These are phyloP conservation scores for Gobiocypris rarus DNA, from an alignment of 2,113 vertebrate genomes.

Conservation along the genomic window DNA sequence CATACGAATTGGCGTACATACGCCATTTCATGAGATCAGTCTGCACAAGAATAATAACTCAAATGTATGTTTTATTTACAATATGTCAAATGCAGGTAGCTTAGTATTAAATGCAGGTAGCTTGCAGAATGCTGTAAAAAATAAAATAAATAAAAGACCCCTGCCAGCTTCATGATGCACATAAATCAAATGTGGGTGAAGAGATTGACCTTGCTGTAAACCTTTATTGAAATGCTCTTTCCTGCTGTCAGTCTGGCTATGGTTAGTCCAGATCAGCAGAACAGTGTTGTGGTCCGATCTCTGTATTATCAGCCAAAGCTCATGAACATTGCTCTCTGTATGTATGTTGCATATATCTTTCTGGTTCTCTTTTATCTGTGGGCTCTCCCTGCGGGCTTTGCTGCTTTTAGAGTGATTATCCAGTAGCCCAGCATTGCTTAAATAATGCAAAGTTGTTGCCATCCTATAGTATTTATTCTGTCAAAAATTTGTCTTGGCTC, in stretches of 20 bases:
- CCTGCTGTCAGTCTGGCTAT: conserved; percentile 3
- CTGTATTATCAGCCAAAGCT: not conserved
- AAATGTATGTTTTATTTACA: not conserved
- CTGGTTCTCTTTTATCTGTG: not conserved
- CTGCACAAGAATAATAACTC: not conserved
- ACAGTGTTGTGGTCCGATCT: not conserved
- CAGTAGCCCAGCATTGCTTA: not conserved
- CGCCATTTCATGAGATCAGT: too few relatives aligned
- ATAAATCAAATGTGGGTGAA: conserved; percentile 6
- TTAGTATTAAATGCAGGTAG: not conserved
- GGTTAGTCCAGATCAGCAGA: not conserved
- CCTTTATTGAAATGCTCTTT: conserved; percentile 15
- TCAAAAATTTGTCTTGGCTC: not conserved
- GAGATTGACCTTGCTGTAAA: conserved; percentile 11
- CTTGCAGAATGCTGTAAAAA: not conserved
- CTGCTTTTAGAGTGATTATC: not conserved
- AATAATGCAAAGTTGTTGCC: not conserved
- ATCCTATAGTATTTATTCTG: not conserved
- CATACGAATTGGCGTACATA: too few relatives aligned
- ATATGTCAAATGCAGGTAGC: not conserved
- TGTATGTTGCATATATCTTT: not conserved
- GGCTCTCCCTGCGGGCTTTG: not conserved
- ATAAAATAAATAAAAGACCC: too few relatives aligned
- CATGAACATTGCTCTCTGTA: not conserved
- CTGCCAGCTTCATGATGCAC: not conserved